Conservation (phyloP, 92 coral and sea anemone genomes). For the Virgularia gustaviana region DNA sequence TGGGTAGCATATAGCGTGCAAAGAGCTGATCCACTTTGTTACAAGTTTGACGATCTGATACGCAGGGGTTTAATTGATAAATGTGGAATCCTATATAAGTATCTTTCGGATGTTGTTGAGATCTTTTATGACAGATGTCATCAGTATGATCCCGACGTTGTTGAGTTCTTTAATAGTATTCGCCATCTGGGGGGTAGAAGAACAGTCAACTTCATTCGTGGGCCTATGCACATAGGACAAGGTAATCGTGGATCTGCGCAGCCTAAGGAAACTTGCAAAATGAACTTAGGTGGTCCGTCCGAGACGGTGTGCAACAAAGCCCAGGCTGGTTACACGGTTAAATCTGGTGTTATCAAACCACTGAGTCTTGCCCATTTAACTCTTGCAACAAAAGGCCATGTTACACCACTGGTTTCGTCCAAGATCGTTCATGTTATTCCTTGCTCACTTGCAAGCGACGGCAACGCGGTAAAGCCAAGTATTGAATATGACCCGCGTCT, state of each 20-base stretch:
- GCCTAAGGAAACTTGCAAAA: slow-evolving; percentile 25
- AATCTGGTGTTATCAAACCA: slow-evolving; percentile 41
- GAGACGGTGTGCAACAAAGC: slow-evolving; percentile 18
- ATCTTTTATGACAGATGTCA: slow-evolving; percentile 37
- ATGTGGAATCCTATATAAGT: slow-evolving; percentile 36
- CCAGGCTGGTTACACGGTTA: slow-evolving; percentile 48
- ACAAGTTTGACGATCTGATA: slow-evolving; percentile 37
- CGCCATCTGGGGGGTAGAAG: slow-evolving; percentile 43
- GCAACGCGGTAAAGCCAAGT: slow-evolving; percentile 44
- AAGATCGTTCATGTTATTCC: slow-evolving; percentile 30
- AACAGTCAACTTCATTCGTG: slow-evolving; percentile 38
- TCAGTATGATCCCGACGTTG: slow-evolving; percentile 30
- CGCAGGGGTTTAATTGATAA: slow-evolving; percentile 34
- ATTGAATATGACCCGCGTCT: slow-evolving; percentile 46
- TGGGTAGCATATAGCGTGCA: slow-evolving; percentile 36
- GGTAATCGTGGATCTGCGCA: slow-evolving; percentile 31
- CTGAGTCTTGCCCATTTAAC: slow-evolving; percentile 23
- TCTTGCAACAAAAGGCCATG: slow-evolving; percentile 21
- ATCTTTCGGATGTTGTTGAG: slow-evolving; percentile 37
- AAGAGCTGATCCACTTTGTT: slow-evolving; percentile 41
- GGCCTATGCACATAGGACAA: slow-evolving; percentile 42
- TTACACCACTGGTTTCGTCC: slow-evolving; percentile 20
- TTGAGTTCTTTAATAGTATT: slow-evolving; percentile 38
- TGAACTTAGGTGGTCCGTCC: slow-evolving; percentile 23
- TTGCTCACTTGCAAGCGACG: slow-evolving; percentile 46